phyloP scores from a whole-genome alignment of 2,888 invertebrate genomes.

The Chaitophorus viminalis region DNA sequence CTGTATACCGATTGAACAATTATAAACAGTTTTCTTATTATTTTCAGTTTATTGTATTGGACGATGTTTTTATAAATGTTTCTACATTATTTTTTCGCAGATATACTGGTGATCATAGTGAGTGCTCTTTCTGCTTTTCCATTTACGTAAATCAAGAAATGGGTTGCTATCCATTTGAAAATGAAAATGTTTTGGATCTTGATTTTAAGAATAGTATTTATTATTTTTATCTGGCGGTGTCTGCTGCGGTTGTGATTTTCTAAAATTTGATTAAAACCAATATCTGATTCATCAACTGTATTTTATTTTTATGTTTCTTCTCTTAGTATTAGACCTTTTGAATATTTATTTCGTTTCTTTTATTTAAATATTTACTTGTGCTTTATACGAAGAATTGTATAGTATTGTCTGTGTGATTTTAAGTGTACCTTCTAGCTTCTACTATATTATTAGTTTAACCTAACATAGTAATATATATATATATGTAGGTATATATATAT shows the following conservation, averaged over 20 bases:
- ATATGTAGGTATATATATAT: no score
- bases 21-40: neutral
- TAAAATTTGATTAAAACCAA: neutral
- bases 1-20: neutral
- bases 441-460: no score
- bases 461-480: no score
- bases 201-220: neutral
- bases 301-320: neutral
- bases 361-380: no score
- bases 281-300: neutral
- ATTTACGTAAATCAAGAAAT: neutral
- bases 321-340: neutral
- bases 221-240: neutral
- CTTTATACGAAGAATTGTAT: no score
- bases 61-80: neutral
- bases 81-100: no score
- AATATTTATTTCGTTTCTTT: no score
- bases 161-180: neutral
- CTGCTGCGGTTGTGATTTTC: neutral
- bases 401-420: no score
- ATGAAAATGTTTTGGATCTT: neutral
- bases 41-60: neutral
- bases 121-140: neutral
- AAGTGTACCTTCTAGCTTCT: no score
- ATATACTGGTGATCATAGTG: neutral